Base-by-base conservation (phyloP, 2,888 invertebrate species). In the Cylindroiulus punctatus region DNA sequence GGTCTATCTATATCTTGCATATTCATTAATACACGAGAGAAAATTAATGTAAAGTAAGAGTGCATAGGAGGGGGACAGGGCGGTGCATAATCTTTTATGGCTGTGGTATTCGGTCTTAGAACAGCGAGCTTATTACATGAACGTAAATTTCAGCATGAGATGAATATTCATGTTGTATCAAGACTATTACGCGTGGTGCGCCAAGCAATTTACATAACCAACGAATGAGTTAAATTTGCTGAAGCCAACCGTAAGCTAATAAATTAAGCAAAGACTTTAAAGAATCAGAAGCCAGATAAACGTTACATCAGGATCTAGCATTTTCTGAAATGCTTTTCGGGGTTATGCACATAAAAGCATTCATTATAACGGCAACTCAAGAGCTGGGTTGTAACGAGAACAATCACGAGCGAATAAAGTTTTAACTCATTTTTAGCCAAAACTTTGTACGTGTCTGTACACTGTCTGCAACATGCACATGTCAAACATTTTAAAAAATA, bases 11-110 rank as follows among this genome's bases (percentile, higher is more conserved):
- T 76, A 76, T 10, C 76, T 76, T 76, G 76, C 10, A 22, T 76
- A 76, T 76, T 76, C 76, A 76, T 76, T 76, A 76, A 76, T 76
- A 30, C 76, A 76, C 76, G 14, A 76, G 76, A 76, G 76, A 76
- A 76, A 76, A 76, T 76, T 76, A 76, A 76, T 76, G 76, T 76
- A 76, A 76, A 76, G 76, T 76, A 76, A 76, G 76, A 76, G 76
- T 30, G 30, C 5, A 26, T 26, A 30, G 76, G 26, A 76, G 76
- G 76, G 76, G 30, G 76, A 76, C 10, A 30, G 76, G 76, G 76
- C 30, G 76, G 76, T 14, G 30, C 14, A 30, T 76, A 76, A 76
- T 76, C 76, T 76, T 76, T 76, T 76, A 76, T 76, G 76, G 76
- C 76, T 76, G 76, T 76, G 76, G 76, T 76, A 76, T 76, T 76